Evolutionary conservation across 92 coral and sea anemone genomes (phyloP).

Genomic region (Epizoanthus rinbou): DNA sequence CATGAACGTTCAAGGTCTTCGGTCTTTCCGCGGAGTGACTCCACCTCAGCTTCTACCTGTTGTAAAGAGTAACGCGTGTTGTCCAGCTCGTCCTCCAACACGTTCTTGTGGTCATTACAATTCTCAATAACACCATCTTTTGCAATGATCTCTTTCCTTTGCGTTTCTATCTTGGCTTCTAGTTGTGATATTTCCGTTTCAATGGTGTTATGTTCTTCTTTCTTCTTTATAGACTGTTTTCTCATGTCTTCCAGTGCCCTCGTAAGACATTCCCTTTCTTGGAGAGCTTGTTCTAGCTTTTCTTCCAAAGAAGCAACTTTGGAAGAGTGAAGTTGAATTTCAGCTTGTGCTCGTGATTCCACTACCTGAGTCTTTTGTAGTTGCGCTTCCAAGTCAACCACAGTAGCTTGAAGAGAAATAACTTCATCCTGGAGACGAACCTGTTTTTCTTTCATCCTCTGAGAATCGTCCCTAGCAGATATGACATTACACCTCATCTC

Average conservation of each 20-base stretch:
- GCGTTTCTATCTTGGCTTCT: constrained; percentile 6
- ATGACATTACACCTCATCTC: constrained; percentile 13
- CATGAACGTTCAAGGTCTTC: background rate
- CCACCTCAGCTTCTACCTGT: background rate
- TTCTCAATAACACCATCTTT: constrained; percentile 1
- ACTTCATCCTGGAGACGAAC: constrained; percentile 5
- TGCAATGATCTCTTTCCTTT: background rate
- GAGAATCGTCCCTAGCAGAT: constrained; percentile 6
- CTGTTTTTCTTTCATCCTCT: background rate
- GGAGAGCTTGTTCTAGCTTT: background rate
- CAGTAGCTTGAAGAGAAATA: background rate
- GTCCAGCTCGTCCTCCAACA: constrained; percentile 8
- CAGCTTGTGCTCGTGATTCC: constrained; percentile 3
- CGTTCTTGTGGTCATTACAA: background rate
- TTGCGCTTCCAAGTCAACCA: background rate
- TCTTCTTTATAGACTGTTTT: background rate
- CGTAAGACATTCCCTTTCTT: constrained; percentile 1
- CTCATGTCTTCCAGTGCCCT: background rate
- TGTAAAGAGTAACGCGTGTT: constrained; percentile 5
- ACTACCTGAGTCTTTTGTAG: background rate
- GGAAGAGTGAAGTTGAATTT: background rate
- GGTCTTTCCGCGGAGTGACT: background rate
- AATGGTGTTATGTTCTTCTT: constrained; percentile 7
- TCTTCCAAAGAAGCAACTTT: constrained; percentile 2
- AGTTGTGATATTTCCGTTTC: constrained; percentile 11